phyloP scores from a whole-genome alignment of 1,140 invertebrate species.

The Trissolcus basalis region DNA sequence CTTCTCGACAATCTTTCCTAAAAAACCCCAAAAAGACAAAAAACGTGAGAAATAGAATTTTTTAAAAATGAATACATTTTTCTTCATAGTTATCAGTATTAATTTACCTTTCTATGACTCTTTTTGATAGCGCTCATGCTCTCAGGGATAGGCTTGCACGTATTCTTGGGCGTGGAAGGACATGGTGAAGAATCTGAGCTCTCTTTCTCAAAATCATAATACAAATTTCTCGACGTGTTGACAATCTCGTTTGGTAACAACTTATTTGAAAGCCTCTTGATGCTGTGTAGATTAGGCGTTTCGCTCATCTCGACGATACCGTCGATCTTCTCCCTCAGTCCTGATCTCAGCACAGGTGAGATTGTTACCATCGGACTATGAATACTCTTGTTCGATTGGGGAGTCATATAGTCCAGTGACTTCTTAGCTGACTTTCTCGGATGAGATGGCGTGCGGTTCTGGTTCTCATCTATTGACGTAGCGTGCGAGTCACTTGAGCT shows the following conservation, averaged over 20 bases:
- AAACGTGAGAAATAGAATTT: background rate
- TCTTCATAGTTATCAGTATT: too few relatives aligned
- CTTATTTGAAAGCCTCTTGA: constrained; percentile 26
- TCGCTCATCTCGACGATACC: constrained; percentile 47
- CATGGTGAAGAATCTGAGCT: constrained; percentile 33
- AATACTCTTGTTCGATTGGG: constrained; percentile 38
- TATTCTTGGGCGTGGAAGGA: constrained; percentile 67
- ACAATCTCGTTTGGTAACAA: constrained; percentile 39
- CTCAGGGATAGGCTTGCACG: constrained; percentile 64
- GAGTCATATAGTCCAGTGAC: constrained; percentile 56
- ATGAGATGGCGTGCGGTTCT: constrained; percentile 68
- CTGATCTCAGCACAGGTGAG: constrained; percentile 58
- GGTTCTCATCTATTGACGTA: constrained; percentile 70
- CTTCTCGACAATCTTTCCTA: constrained; percentile 62
- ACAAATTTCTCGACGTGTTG: constrained; percentile 69
- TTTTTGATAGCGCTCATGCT: constrained; percentile 71
- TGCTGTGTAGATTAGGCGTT: constrained; percentile 56
- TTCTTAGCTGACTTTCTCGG: constrained; percentile 58
- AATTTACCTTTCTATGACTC: constrained; percentile 70
- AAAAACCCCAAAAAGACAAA: background rate
- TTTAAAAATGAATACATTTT: too few relatives aligned
- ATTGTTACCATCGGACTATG: constrained; percentile 16
- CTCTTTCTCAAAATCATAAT: constrained; percentile 63
- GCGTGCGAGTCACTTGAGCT: constrained; percentile 57
- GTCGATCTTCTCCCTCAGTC: constrained; percentile 58